Percentiles rank a stretch among this genome's conserved stretches.
Conservation (phyloP, 2,888 invertebrate genomes). For the Lepidochitona cinerea region DNA sequence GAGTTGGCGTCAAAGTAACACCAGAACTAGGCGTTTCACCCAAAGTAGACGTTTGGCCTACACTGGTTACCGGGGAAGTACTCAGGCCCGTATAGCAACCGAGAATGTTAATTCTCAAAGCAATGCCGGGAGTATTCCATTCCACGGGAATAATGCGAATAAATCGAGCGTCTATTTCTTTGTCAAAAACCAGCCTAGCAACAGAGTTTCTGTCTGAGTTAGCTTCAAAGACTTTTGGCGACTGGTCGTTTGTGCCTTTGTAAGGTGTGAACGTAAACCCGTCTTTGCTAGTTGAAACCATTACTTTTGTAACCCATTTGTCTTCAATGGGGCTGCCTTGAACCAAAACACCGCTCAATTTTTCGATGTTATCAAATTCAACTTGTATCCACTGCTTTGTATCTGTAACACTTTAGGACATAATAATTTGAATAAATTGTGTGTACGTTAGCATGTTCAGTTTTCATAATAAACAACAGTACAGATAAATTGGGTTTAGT, state of each 20-base stretch:
- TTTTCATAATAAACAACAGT: no score
- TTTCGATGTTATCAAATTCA: not conserved
- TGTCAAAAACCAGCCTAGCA: not conserved
- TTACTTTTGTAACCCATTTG: constrained; percentile 7
- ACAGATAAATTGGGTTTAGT: no score
- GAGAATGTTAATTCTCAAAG: constrained; percentile 7
- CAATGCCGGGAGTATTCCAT: constrained; percentile 1
- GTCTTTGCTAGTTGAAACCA: not conserved
- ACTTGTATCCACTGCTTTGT: not conserved
- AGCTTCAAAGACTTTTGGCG: not conserved
- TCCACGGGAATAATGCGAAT: constrained; percentile 3
- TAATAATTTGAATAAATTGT: no score
- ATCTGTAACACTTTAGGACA: not conserved
- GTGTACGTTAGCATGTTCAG: no score
- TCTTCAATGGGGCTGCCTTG: constrained; percentile 26
- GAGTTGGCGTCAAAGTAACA: no score
- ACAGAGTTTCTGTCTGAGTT: not conserved
- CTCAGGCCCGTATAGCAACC: no score
- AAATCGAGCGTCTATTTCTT: not conserved
- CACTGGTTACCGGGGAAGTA: no score
- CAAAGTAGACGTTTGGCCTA: no score
- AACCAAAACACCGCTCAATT: not conserved
- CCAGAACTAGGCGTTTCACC: no score
- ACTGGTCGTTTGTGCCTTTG: not conserved
- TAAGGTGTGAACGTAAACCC: not conserved